Base-by-base conservation (phyloP, 2,888 invertebrate genomes). In the Sesamia inferens region DNA sequence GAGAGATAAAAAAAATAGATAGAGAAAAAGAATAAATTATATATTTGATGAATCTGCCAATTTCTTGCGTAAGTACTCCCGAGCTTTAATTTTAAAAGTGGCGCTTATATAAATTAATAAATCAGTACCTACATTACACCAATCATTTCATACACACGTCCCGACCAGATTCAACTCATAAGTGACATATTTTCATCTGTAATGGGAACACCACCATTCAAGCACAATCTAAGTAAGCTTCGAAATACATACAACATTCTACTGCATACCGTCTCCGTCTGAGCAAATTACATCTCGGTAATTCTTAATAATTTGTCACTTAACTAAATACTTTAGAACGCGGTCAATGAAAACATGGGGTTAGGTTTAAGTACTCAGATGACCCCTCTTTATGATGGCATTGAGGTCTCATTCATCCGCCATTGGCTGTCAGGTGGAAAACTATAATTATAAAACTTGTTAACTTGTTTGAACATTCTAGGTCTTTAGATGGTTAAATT, bases 321-420 rank as follows among this genome's bases (percentile, higher is more conserved):
- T 81, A 81, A 68, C 81, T 82, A 85, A 83, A 83, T 76, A 61
- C 67, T 73, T 78, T 55, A 57, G 24, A 88, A 84, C 59, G 74
- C 80, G 87, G 87, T 88, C 87, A 88, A 87, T 88, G 87, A 85
- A 64, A 87, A 86, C 87, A 11, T 68, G 76, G 65, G 73, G 71
- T 77, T 74, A 81, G 24, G 16, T 65, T 64, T 58, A 68, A 58
- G 61, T 74, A 65, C 73, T 48, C 19, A 57, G 75, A 73, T 78
- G 84, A 74, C 76, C 79, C 66, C 51, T 68, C 74, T 71, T 71
- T 58, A 59, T 39, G 67, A 65, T 24, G 79, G 71, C 81, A 83
- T 77, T 81, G 76, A 78, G 63, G 51, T 58, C 63, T 51, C 68
- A 61, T 79, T 72, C 57, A 81, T 74, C 48, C 54, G 68, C 47